A percentile compares a stretch with the other conserved stretches of the same genome.
Evolutionary conservation across 2,888 invertebrate species (phyloP).

Genomic region (Melolontha melolontha): DNA sequence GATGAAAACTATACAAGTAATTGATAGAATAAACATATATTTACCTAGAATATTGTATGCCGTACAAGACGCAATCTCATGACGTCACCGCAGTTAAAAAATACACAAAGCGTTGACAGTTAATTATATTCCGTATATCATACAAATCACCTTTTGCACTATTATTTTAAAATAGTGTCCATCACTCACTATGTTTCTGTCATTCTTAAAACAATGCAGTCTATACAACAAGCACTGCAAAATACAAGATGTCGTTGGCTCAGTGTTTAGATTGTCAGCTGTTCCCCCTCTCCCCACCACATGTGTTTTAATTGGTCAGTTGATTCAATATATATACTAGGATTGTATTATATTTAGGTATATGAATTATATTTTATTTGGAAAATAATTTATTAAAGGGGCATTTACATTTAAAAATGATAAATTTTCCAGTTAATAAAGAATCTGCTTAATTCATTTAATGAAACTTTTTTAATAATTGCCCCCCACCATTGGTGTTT

Average conservation of each 20-base stretch:
- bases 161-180: slow-evolving; percentile 52
- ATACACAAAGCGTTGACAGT: slow-evolving; percentile 55
- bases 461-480: slow-evolving; percentile 14
- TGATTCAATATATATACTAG: slow-evolving; percentile 36
- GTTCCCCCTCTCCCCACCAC: slow-evolving; percentile 60
- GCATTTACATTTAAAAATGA: slow-evolving; percentile 12
- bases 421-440: background rate
- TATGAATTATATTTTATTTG: slow-evolving; percentile 22
- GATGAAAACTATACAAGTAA: slow-evolving; percentile 21
- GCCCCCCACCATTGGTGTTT: slow-evolving; percentile 38
- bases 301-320: slow-evolving; percentile 55
- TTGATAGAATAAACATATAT: slow-evolving; percentile 54
- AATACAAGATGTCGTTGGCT: slow-evolving; percentile 62
- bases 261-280: slow-evolving; percentile 64
- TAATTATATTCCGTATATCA: slow-evolving; percentile 51
- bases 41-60: slow-evolving; percentile 58
- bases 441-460: slow-evolving; percentile 21
- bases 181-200: slow-evolving; percentile 61
- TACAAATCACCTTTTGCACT: slow-evolving; percentile 53
- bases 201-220: slow-evolving; percentile 57
- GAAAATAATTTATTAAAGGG: background rate
- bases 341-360: slow-evolving; percentile 26
- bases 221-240: slow-evolving; percentile 54
- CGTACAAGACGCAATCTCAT: slow-evolving; percentile 65
- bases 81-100: slow-evolving; percentile 63